Base-by-base conservation (phyloP, 2,797 vertebrate genomes). In the Pagetopsis macropterus region DNA sequence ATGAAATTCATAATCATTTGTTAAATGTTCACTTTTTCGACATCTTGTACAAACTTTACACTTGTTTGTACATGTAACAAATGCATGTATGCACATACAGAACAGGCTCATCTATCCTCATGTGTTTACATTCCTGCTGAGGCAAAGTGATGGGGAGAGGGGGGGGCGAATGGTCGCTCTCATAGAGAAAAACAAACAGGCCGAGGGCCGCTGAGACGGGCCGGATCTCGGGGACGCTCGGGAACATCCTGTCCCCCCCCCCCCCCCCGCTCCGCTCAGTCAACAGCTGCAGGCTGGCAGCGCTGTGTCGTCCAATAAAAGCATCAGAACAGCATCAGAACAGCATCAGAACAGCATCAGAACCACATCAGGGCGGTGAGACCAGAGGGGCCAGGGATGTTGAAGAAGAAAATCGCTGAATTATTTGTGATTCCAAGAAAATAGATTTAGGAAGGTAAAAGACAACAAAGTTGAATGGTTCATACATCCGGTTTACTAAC, bases 121-220 rank as follows among this genome's bases (percentile, higher is more conserved):
- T 60, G 50, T 88, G 82, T 85, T 90, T 93, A 94, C 90, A 93
- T 93, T 93, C 86, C 85, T 85, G 40, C 55, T 65, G 69, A 84
- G 78, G 81, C 78, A 63, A 72, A 86, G 84, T n/a, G 79, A 82
- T 77, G 75, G 67, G 57, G 50, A 23, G 37, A 54, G 55, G 66
- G 7, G n/a, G 3, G 50, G 49, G 64, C 1, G 19, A 62, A 68
- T 60, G 72, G 80, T 61, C 61, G 75, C 85, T 84, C 77, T 76
- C 76, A 87, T 75, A 70, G 70, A 87, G 92, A 92, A 94, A 94
- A 94, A 93, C 91, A 94, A 95, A 95, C 90, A 94, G 56, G 73
- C 33, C 5, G 65, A 10, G 70, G 70, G 72, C 50, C 3, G 4
- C 0, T 3, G 74, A 63, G 41, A 70, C 62, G 65, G 81, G 49